These are phyloP conservation scores for Paramormyrops kingsleyae DNA, from an alignment of 2,113 vertebrate species.

Conservation along the genomic window DNA sequence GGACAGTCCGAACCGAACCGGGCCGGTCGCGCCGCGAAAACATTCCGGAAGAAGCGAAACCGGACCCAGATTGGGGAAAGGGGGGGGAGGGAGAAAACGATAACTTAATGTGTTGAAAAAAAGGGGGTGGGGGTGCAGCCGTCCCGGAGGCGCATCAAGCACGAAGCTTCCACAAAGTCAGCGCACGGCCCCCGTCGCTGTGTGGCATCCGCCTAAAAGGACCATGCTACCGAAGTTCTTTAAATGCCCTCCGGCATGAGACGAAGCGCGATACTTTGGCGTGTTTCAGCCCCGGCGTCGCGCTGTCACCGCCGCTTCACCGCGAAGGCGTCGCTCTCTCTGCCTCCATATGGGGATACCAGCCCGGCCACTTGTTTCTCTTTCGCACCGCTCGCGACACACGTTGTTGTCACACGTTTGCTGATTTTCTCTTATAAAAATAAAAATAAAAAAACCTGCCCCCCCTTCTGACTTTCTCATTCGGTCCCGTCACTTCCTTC, in stretches of 20 bases:
- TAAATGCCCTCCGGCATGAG: neutral
- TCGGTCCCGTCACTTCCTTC: slow-evolving; percentile 76
- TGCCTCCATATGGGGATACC: too few species aligned
- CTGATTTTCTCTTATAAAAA: neutral
- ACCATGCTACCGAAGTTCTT: slow-evolving; percentile 4
- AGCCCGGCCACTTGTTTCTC: neutral
- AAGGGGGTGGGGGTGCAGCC: neutral
- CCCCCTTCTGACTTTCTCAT: slow-evolving; percentile 34
- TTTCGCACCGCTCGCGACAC: neutral
- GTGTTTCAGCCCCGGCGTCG: neutral
- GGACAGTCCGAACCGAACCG: slow-evolving; percentile 40
- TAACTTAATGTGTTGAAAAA: neutral
- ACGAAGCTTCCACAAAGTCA: neutral
- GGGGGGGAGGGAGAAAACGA: neutral
- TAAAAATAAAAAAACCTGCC: neutral
- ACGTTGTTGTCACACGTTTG: neutral
- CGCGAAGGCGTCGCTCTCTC: neutral
- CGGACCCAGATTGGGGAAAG: slow-evolving; percentile 19
- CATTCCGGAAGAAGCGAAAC: slow-evolving; percentile 49
- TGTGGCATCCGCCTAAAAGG: neutral
- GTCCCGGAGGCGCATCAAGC: neutral
- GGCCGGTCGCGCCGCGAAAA: slow-evolving; percentile 46
- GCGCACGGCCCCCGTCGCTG: neutral
- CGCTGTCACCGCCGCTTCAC: neutral
- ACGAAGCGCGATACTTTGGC: neutral